Evolutionary conservation across 2,113 vertebrate genomes (phyloP), one percentile per base, ranked within the genome.

Genomic region (Tachysurus vachellii): DNA sequence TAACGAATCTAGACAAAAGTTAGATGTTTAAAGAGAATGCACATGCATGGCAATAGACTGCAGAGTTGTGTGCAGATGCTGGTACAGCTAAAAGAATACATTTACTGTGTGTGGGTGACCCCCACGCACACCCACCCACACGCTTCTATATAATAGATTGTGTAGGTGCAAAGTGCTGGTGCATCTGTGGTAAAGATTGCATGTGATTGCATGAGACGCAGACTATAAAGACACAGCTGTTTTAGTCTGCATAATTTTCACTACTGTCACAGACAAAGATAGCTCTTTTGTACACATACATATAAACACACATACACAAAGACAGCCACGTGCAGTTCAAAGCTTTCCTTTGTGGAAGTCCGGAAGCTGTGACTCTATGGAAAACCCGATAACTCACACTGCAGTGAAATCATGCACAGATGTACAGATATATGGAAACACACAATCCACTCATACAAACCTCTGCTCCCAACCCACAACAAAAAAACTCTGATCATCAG

Each of bases 361-460:
- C 19, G 26, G 57, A 83, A 79, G 81, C 57, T 31, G 23, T 80
- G 86, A 70, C 84, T 80, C 5, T 16, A 64, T 85, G 83, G 83
- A 89, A 89, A 89, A 76, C 86, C 71, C 75, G 21, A 59, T 66
- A 80, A 66, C 66, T 88, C 50, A 56, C 42, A 76, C 53, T 83
- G 26, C 31, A 84, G 75, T 80, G 26, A 80, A 84, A 68, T 83
- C 80, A 84, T 73, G 64, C 81, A 84, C 64, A 87, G 79, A 28
- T 75, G 81, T 77, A 85, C 10, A 87, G 42, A 14, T 87, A 80
- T 80, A 88, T 31, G 86, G 17, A 86, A 42, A 79, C 75, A 54
- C 17, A 70, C 16, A 50, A 47, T 75, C 47, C 71, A 47, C 10
- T 23, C 11, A 76, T 16, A 54, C 75, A 77, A 28, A 53, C 11